Percentiles rank a stretch among this genome's conserved stretches.
Conservation (phyloP, 1,140 invertebrate genomes). For the Nephila pilipes region DNA sequence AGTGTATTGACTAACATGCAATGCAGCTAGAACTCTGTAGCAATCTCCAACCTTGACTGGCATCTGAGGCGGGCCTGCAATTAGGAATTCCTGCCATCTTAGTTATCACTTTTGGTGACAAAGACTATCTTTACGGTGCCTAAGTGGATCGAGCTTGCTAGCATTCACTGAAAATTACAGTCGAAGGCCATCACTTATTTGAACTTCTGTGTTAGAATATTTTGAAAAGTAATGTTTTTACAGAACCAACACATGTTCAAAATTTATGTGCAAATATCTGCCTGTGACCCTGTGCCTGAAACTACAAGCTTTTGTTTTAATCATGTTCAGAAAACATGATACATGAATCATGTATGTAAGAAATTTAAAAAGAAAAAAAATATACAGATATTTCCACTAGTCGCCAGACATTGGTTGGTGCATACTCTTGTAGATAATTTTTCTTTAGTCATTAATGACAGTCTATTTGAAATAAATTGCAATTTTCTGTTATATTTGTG, state of each 20-base stretch:
- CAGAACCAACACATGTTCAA: conserved; percentile 42
- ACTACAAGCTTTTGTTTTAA: conserved; percentile 56
- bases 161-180: conserved; percentile 64
- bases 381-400: conserved; percentile 60
- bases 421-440: conserved; percentile 66
- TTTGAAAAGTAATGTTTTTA: conserved; percentile 56
- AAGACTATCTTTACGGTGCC: conserved; percentile 74
- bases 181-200: conserved; percentile 32
- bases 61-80: conserved; percentile 42
- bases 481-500: conserved; percentile 39
- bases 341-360: conserved; percentile 60
- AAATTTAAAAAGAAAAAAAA: conserved; percentile 33
- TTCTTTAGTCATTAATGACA: conserved; percentile 60
- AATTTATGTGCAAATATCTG: conserved; percentile 63
- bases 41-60: conserved; percentile 69
- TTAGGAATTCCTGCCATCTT: conserved; percentile 68
- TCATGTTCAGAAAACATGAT: conserved; percentile 58
- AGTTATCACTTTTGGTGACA: conserved; percentile 52
- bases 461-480: conserved; percentile 69
- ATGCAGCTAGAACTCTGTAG: conserved; percentile 72
- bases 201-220: conserved; percentile 57
- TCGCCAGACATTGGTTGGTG: conserved; percentile 71
- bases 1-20: not conserved
- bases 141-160: conserved; percentile 76
- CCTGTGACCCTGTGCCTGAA: conserved; percentile 62